phyloP scores from a whole-genome alignment of 2,113 vertebrate species.

The Nerophis ophidion region DNA sequence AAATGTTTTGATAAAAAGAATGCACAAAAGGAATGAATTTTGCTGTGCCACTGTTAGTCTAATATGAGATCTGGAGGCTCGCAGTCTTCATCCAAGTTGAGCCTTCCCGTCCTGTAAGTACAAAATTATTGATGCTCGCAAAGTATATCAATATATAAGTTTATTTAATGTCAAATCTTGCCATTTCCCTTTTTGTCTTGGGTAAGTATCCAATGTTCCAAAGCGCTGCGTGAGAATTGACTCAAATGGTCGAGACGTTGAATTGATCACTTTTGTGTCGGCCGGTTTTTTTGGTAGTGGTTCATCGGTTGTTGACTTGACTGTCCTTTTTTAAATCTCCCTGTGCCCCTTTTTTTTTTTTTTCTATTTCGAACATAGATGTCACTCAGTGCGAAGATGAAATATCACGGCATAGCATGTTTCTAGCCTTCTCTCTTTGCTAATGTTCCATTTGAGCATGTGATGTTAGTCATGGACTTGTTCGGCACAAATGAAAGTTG shows the following conservation, averaged over 20 bases:
- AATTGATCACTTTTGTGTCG: not conserved
- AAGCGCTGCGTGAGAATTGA: constrained; percentile 52
- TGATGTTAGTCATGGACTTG: constrained; percentile 33
- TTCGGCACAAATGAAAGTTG: not conserved
- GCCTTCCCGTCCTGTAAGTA: constrained; percentile 97
- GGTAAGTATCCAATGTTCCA: constrained; percentile 74
- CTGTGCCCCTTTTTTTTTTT: constrained; percentile 3
- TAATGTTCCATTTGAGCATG: constrained; percentile 57
- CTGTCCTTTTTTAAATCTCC: constrained; percentile 32
- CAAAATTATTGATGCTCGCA: constrained; percentile 70
- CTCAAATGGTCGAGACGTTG: constrained; percentile 50
- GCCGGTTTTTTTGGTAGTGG: not conserved
- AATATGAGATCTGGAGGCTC: constrained; percentile 80
- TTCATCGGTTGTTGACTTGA: not conserved
- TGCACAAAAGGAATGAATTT: constrained; percentile 78
- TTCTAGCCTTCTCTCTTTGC: constrained; percentile 36
- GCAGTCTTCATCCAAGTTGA: constrained; percentile 89
- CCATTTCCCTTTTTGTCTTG: constrained; percentile 42
- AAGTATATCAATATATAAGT: constrained; percentile 46
- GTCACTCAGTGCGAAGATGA: constrained; percentile 9
- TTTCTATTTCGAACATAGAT: constrained; percentile 16
- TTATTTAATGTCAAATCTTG: constrained; percentile 45
- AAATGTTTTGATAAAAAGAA: constrained; percentile 49
- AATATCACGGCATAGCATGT: constrained; percentile 54
- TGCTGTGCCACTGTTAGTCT: constrained; percentile 90